These are phyloP conservation scores for Drusus annulatus DNA, from an alignment of 1,140 invertebrate species.

Conservation along the genomic window DNA sequence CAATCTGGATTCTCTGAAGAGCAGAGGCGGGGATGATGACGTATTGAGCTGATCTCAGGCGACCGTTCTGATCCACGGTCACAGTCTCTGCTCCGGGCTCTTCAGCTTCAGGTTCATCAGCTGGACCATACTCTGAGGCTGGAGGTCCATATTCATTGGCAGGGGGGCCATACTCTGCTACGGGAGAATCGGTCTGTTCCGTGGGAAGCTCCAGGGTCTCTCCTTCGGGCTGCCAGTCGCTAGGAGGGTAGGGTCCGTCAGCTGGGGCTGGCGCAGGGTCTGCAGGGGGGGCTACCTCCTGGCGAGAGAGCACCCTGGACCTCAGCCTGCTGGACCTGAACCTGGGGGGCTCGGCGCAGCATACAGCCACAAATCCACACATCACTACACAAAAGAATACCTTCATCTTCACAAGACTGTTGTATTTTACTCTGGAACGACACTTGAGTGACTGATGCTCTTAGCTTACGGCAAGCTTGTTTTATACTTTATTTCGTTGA, in stretches of 20 bases:
- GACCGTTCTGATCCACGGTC: slow-evolving; percentile 1
- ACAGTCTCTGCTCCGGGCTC: background rate
- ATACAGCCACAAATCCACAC: background rate
- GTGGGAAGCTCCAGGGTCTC: slow-evolving; percentile 65
- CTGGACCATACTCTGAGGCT: slow-evolving; percentile 29
- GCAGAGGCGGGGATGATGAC: background rate
- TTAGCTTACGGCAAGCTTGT: background rate
- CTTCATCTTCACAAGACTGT: slow-evolving; percentile 35
- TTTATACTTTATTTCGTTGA: slow-evolving; percentile 45
- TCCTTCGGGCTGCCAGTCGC: slow-evolving; percentile 63
- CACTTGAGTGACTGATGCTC: slow-evolving; percentile 39
- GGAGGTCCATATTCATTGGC: slow-evolving; percentile 64
- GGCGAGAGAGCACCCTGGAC: slow-evolving; percentile 46
- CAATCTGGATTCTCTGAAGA: slow-evolving; percentile 30
- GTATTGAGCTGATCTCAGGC: slow-evolving; percentile 18
- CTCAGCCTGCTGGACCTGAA: slow-evolving; percentile 45
- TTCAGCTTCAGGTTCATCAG: background rate
- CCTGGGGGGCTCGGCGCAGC: slow-evolving; percentile 39
- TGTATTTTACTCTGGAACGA: background rate
- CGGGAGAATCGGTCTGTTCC: slow-evolving; percentile 62
- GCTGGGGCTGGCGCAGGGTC: background rate
- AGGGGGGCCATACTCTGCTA: slow-evolving; percentile 50
- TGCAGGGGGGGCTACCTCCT: slow-evolving; percentile 41
- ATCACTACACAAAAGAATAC: slow-evolving; percentile 17
- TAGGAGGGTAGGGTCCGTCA: slow-evolving; percentile 56